Evolutionary conservation across 64 coral and sea anemone species (phyloP).

Genomic region (Hydrozoanthus tunicans): DNA sequence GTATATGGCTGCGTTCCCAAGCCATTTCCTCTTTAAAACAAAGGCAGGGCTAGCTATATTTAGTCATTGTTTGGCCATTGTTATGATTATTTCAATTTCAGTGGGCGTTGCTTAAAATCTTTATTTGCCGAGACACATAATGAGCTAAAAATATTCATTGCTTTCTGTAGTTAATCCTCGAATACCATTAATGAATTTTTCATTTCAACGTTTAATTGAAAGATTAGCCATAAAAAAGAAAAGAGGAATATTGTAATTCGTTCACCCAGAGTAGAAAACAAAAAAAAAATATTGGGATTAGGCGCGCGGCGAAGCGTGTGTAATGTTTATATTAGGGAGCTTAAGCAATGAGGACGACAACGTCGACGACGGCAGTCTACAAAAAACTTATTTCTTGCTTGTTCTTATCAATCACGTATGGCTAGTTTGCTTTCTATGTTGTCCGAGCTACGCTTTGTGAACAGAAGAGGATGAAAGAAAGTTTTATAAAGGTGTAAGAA

Average conservation of each 20-base stretch:
- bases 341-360: too few species aligned
- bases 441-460: too few species aligned
- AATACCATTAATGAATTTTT: not conserved
- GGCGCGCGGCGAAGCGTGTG: not conserved
- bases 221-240: not conserved
- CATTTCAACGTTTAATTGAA: not conserved
- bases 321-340: too few species aligned
- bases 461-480: too few species aligned
- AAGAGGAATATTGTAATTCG: not conserved
- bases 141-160: slow-evolving; percentile 29
- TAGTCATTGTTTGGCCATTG: slow-evolving; percentile 22
- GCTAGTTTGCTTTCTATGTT: too few species aligned
- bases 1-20: not conserved
- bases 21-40: slow-evolving; percentile 49
- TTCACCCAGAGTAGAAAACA: not conserved
- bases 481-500: too few species aligned
- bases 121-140: slow-evolving; percentile 31
- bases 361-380: too few species aligned
- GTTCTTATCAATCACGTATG: too few species aligned
- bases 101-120: slow-evolving; percentile 13
- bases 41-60: slow-evolving; percentile 34
- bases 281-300: not conserved
- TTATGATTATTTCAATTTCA: slow-evolving; percentile 45
- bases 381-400: too few species aligned
- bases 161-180: not conserved